A percentile compares a stretch with the other conserved stretches of the same genome.
Evolutionary conservation across 2,113 vertebrate species (phyloP).

Genomic region (Hipposideros armiger): DNA sequence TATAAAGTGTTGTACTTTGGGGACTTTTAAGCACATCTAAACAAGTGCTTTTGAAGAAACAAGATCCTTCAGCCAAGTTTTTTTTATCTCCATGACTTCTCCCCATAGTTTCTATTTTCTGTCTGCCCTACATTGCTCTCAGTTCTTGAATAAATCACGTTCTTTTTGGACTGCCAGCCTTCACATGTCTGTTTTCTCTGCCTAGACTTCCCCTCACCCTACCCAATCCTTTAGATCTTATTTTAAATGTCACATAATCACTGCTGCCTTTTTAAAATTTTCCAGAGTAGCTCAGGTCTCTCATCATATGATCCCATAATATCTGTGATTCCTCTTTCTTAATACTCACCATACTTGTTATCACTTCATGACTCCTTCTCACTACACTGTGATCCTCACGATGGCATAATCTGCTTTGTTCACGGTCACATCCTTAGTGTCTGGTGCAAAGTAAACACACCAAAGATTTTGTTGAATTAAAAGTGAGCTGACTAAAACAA

Average conservation of each 20-base stretch:
- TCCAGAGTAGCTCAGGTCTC: background rate
- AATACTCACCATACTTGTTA: background rate
- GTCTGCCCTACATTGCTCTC: background rate
- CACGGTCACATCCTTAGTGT: background rate
- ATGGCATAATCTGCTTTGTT: background rate
- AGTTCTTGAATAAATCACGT: background rate
- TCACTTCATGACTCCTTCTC: background rate
- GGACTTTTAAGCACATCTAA: background rate
- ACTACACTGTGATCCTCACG: background rate
- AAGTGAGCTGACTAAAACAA: background rate
- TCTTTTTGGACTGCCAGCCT: background rate
- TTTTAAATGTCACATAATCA: constrained; percentile 24
- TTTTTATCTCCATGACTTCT: constrained; percentile 34
- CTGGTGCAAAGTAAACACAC: background rate
- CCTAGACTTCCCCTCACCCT: background rate
- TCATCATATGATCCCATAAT: background rate
- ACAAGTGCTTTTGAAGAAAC: constrained; percentile 40
- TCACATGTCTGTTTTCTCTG: background rate
- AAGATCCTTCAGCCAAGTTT: background rate
- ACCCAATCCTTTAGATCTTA: background rate
- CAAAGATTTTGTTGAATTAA: constrained; percentile 16
- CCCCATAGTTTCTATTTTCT: constrained; percentile 12
- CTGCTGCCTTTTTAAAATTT: background rate
- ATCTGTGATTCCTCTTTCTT: background rate
- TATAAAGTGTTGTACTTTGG: background rate